Conservation (phyloP, 53 echinoderm and acorn worm genomes). For the Actinopyga echinites region DNA sequence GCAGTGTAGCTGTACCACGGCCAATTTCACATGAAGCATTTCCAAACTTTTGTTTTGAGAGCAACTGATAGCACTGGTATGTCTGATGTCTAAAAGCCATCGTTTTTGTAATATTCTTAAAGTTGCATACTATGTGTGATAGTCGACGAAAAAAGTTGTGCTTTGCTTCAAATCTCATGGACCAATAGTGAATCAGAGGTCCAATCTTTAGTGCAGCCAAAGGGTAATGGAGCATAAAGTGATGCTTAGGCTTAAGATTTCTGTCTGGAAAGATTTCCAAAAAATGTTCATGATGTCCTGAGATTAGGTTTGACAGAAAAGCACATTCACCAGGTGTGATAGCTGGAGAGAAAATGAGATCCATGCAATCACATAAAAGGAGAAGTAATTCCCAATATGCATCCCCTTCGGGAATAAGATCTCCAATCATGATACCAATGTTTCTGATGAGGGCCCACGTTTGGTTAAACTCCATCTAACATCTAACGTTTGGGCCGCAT, state of each 20-base stretch:
- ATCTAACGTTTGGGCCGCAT: slow-evolving; percentile 62
- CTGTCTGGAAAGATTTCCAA: slow-evolving; percentile 11
- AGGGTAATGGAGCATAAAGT: slow-evolving; percentile 61
- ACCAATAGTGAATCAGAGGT: slow-evolving; percentile 54
- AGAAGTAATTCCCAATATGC: slow-evolving; percentile 54
- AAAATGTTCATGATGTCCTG: slow-evolving; percentile 53
- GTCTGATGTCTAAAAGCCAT: slow-evolving; percentile 54
- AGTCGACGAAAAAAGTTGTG: slow-evolving; percentile 60
- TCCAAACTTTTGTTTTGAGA: background rate
- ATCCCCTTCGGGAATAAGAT: slow-evolving; percentile 55
- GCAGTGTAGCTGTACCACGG: slow-evolving; percentile 30
- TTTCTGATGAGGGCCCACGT: slow-evolving; percentile 53
- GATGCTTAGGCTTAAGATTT: slow-evolving; percentile 55
- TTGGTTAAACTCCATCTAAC: too few relatives aligned
- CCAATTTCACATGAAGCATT: slow-evolving; percentile 21
- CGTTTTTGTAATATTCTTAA: slow-evolving; percentile 54
- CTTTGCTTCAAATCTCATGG: slow-evolving; percentile 68
- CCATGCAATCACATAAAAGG: slow-evolving; percentile 48
- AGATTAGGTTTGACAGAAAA: slow-evolving; percentile 49
- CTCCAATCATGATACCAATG: slow-evolving; percentile 54
- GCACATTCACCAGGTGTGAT: slow-evolving; percentile 53
- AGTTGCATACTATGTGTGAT: slow-evolving; percentile 44
- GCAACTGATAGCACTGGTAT: slow-evolving; percentile 12
- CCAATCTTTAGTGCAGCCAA: slow-evolving; percentile 47
- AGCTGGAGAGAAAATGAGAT: slow-evolving; percentile 45